Conservation (phyloP, 2,797 vertebrate genomes). For the Catostomus latipinnis region DNA sequence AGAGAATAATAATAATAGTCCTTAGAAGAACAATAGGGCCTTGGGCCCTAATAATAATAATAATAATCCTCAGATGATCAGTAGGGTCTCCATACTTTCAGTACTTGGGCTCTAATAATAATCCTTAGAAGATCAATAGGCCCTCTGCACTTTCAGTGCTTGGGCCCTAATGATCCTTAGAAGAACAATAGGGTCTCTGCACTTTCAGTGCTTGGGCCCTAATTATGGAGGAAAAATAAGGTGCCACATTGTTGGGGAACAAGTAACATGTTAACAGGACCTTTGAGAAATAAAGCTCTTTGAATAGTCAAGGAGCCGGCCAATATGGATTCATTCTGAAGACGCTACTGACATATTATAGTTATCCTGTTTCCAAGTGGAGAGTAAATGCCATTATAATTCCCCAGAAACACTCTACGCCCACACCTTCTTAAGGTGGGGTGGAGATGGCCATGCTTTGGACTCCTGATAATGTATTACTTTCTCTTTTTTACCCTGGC, state of each 20-base stretch:
- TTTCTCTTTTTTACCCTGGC: background rate
- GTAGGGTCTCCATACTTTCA: too few species aligned
- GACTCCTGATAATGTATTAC: conserved; percentile 22
- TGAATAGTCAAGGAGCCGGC: conserved; percentile 30
- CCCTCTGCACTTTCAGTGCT: too few species aligned
- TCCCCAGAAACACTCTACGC: conserved; percentile 6
- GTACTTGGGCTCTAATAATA: too few species aligned
- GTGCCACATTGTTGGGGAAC: conserved; percentile 1
- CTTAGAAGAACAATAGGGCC: too few species aligned
- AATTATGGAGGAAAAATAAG: conserved; percentile 40
- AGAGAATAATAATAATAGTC: too few species aligned
- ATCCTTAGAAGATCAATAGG: too few species aligned
- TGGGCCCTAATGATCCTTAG: too few species aligned
- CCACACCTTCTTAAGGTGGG: background rate
- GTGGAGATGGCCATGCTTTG: conserved; percentile 15
- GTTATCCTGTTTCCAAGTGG: conserved; percentile 14
- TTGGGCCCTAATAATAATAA: too few species aligned
- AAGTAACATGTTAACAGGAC: conserved; percentile 9
- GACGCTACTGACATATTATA: conserved; percentile 30
- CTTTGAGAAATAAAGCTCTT: conserved; percentile 30
- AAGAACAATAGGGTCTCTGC: too few species aligned
- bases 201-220: too few species aligned
- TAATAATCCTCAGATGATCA: too few species aligned
- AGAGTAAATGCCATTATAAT: conserved; percentile 34
- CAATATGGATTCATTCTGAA: conserved; percentile 29